A percentile compares a stretch with the other conserved stretches of the same genome.
Conservation (phyloP, 2,797 vertebrate genomes). For the Peromyscus aztecus region DNA sequence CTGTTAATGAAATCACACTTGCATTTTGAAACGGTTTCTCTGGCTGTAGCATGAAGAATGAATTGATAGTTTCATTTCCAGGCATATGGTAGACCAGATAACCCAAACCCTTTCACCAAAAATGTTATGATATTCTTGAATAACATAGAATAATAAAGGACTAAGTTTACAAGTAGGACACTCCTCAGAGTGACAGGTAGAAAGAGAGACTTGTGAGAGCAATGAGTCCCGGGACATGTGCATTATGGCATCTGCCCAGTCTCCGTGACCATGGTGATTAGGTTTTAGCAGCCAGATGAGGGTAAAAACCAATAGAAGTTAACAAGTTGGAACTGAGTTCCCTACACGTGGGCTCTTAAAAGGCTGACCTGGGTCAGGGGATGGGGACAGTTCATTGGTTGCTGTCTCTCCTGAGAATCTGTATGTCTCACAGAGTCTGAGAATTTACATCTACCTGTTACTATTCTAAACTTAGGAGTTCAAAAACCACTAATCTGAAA, state of each 20-base stretch:
- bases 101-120: slow-evolving; percentile 9
- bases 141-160: slow-evolving; percentile 25
- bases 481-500: slow-evolving; percentile 45
- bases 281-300: not conserved
- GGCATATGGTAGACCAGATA: slow-evolving; percentile 20
- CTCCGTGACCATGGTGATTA: not conserved
- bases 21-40: slow-evolving; percentile 46
- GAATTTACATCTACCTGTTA: slow-evolving; percentile 17
- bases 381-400: not conserved
- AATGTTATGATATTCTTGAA: slow-evolving; percentile 43
- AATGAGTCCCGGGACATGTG: not conserved
- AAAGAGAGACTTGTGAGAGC: slow-evolving; percentile 16
- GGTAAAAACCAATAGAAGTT: not conserved
- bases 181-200: not conserved
- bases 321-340: slow-evolving; percentile 50
- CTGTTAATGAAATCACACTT: slow-evolving; percentile 38
- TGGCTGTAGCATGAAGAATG: slow-evolving; percentile 18
- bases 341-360: not conserved
- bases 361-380: not conserved
- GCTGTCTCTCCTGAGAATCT: slow-evolving; percentile 33
- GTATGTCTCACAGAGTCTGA: not conserved
- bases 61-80: slow-evolving; percentile 50
- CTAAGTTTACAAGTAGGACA: not conserved
- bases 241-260: not conserved
- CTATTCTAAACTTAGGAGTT: not conserved